Evolutionary conservation across 2,797 vertebrate species (phyloP).

Genomic region (Potorous gilbertii): DNA sequence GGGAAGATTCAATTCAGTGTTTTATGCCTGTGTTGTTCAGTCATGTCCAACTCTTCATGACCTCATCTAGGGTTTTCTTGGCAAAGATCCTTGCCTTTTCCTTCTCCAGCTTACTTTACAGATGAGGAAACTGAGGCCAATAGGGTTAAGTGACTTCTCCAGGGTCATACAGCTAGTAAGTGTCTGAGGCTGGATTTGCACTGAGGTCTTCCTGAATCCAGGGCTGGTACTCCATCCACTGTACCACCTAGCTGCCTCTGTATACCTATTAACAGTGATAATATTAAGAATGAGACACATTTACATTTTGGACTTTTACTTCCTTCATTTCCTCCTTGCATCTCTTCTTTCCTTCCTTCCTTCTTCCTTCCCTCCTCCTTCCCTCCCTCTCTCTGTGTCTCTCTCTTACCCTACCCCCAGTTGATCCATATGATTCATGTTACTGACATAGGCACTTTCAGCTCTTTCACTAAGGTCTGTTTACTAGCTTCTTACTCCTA

Average conservation of each 20-base stretch:
- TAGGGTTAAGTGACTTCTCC: background rate
- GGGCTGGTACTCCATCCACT: background rate
- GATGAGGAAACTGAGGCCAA: background rate
- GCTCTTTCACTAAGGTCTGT: background rate
- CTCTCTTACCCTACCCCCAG: background rate
- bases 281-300: background rate
- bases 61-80: background rate
- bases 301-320: background rate
- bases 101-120: background rate
- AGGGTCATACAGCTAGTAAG: background rate
- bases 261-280: background rate
- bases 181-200: background rate
- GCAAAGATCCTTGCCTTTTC: background rate
- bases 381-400: background rate
- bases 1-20: background rate
- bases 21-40: background rate
- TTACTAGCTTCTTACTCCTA: background rate
- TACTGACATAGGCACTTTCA: background rate
- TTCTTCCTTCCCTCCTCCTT: background rate
- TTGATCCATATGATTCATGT: background rate
- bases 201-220: background rate
- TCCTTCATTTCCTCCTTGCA: accelerated
- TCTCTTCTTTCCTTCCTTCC: no score
- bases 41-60: background rate
- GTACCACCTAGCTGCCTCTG: background rate